phyloP scores from a whole-genome alignment of 2,113 vertebrate genomes.

The Malurus elegans region DNA sequence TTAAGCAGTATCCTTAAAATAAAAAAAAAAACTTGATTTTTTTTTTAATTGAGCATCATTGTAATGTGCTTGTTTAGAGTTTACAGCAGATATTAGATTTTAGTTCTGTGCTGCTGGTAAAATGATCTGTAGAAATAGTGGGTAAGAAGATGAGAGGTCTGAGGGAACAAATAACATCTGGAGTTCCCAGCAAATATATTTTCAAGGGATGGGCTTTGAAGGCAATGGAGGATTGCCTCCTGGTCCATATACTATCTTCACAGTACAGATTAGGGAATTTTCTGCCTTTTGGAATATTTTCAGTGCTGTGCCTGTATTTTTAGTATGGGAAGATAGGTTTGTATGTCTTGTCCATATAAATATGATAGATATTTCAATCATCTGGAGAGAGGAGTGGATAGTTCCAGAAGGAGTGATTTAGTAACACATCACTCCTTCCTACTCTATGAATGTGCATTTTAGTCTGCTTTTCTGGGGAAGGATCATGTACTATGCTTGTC shows the following conservation, averaged over 20 bases:
- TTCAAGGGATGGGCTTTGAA: background rate
- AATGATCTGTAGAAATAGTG: background rate
- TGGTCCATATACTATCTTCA: background rate
- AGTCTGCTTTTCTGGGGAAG: background rate
- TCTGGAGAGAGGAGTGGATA: background rate
- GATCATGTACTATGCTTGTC: background rate
- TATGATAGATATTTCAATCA: background rate
- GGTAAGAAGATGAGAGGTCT: background rate
- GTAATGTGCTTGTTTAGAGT: background rate
- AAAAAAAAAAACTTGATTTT: background rate
- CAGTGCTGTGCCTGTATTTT: background rate
- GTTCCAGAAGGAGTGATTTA: background rate
- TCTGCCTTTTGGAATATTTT: background rate
- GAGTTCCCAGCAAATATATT: background rate
- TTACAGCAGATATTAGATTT: background rate
- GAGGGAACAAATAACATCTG: background rate
- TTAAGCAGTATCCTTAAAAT: background rate
- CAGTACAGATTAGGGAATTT: background rate
- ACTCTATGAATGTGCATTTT: background rate
- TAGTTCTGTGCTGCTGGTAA: background rate
- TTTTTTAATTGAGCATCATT: background rate
- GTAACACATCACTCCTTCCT: background rate
- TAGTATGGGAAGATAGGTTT: background rate
- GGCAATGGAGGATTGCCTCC: background rate
- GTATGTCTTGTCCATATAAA: background rate